phyloP scores from a whole-genome alignment of 2,113 vertebrate genomes.

The Actenoides lindsayi region DNA sequence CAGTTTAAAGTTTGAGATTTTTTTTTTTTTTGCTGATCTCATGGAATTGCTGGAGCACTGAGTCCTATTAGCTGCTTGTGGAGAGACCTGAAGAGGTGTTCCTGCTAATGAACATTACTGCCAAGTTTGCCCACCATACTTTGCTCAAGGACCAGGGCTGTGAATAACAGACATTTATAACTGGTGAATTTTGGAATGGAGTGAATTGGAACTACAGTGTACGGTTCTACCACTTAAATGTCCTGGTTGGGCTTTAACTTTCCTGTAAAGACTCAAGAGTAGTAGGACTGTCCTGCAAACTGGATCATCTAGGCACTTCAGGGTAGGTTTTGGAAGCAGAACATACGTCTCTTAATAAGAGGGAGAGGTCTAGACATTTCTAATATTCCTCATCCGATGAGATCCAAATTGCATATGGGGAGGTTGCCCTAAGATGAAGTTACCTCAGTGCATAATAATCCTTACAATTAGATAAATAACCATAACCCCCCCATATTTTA shows the following conservation, averaged over 20 bases:
- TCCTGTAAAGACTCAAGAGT: neutral
- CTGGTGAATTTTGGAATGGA: neutral
- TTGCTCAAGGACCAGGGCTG: neutral
- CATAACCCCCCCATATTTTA: neutral
- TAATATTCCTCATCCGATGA: neutral
- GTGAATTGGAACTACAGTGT: neutral
- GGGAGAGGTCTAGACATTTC: neutral
- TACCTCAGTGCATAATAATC: neutral
- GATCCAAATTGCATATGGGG: neutral
- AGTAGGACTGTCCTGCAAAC: neutral
- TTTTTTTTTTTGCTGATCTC: neutral
- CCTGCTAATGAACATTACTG: neutral
- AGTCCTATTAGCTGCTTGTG: neutral
- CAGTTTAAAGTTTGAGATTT: neutral
- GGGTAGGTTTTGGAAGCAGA: neutral
- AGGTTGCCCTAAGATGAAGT: neutral
- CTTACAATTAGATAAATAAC: neutral
- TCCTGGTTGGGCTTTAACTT: neutral
- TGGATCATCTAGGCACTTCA: neutral
- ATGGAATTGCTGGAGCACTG: neutral
- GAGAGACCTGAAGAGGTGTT: neutral
- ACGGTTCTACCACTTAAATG: neutral
- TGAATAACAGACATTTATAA: neutral
- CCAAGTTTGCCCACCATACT: neutral
- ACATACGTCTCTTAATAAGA: rapidly evolving